phyloP scores from a whole-genome alignment of 1,140 invertebrate species.

The Ceratosolen fusciceps region DNA sequence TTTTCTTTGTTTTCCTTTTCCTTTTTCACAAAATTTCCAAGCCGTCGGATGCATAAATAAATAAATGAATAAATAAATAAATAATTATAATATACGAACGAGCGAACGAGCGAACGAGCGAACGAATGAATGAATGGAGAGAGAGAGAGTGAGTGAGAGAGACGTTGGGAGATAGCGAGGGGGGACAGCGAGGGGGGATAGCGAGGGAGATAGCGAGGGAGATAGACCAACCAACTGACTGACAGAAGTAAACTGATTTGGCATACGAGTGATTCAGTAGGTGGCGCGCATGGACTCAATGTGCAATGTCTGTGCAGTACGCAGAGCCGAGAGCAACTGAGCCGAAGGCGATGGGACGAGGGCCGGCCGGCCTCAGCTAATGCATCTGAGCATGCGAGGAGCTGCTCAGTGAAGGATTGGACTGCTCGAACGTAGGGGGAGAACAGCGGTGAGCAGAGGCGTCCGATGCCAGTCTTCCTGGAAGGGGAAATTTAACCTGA shows the following conservation, averaged over 20 bases:
- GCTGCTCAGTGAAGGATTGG: constrained; percentile 6
- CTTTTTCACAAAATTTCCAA: constrained; percentile 4
- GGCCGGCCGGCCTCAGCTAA: constrained; percentile 6
- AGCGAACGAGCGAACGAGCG: no score
- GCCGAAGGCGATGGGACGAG: neutral
- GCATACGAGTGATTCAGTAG: constrained; percentile 18
- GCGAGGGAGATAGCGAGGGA: neutral
- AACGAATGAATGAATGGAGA: neutral
- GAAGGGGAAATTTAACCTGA: constrained; percentile 24
- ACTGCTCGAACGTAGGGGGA: constrained; percentile 1
- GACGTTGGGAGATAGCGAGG: neutral
- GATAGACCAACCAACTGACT: neutral
- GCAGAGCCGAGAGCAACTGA: constrained; percentile 22
- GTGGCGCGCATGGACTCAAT: constrained; percentile 4
- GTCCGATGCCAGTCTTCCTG: neutral
- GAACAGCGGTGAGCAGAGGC: neutral
- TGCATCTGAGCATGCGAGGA: constrained; percentile 8
- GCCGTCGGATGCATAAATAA: no score
- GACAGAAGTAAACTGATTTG: constrained; percentile 2
- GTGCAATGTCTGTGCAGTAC: constrained; percentile 13
- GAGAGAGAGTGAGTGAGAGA: neutral
- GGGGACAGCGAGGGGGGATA: no score
- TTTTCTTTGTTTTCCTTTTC: no score
- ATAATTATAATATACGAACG: neutral
- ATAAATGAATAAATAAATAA: neutral